Evolutionary conservation across 2,888 invertebrate genomes (phyloP), one percentile per base, ranked within the genome.

Genomic region (Ametastegia equiseti): DNA sequence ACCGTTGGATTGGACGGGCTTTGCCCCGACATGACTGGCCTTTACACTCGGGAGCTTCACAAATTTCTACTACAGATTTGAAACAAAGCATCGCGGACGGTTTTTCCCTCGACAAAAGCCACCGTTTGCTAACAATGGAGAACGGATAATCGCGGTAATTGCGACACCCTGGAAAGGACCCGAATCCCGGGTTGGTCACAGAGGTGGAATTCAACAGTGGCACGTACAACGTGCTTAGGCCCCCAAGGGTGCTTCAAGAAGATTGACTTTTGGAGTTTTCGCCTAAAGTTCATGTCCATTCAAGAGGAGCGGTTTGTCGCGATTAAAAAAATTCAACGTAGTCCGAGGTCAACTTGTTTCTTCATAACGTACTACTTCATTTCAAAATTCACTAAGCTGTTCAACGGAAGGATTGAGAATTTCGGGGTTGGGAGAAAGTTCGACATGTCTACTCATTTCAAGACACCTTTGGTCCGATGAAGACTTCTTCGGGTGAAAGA

Each of bases 131-230:
- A 27, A 71, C 71, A 71, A 71, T 71, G 47, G 71, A 47, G 47
- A 71, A 71, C 71, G 42, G 47, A 45, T 71, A 71, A 71, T 71
- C 71, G 27, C 71, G 71, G n/a, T 71, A 71, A 71, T 71, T 71
- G 47, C 45, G 47, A 71, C 47, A 71, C 69, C 69, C 42, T 42
- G 39, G 9, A 39, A 69, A 69, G 33, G 42, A 23, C 69, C 13
- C 23, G 11, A n/a, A n/a, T 11, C 23, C 45, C 11, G 27, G n/a
- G 13, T 9, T 1, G 3, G 9, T 13, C 45, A 23, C 67, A 19
- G 67, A 67, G 39, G 67, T 42, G 39, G 23, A 67, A 67, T 67
- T 67, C 23, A 0, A 45, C 13, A 9, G 13, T 15, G 19, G 23
- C 6, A 19, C 23, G 11, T 36, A 30, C 5, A 15, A 11, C 13